These are phyloP conservation scores for Entomyzon cyanotis DNA, from an alignment of 2,113 vertebrate species.

Conservation along the genomic window DNA sequence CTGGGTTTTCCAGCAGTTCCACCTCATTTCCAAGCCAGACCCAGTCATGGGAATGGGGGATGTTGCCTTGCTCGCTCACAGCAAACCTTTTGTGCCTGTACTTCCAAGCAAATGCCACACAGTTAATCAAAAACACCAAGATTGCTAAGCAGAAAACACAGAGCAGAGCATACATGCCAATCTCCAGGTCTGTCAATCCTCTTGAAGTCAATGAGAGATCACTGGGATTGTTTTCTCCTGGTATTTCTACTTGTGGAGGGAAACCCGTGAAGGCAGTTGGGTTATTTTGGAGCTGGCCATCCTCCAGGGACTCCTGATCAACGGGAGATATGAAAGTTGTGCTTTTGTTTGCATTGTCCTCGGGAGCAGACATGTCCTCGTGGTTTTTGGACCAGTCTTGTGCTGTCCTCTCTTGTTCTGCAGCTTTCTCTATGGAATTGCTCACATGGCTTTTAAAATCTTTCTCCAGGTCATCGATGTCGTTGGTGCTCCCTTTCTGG, in stretches of 20 bases:
- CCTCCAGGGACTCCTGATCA: slow-evolving; percentile 71
- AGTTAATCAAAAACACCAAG: slow-evolving; percentile 96
- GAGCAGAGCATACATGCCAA: slow-evolving; percentile 95
- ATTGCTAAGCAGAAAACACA: slow-evolving; percentile 97
- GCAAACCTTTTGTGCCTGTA: slow-evolving; percentile 95
- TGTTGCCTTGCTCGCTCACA: slow-evolving; percentile 87
- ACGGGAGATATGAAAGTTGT: slow-evolving; percentile 77
- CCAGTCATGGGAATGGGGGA: slow-evolving; percentile 97
- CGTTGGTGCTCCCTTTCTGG: slow-evolving; percentile 71
- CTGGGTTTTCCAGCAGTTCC: slow-evolving; percentile 86
- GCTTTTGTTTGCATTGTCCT: slow-evolving; percentile 82
- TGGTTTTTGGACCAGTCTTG: slow-evolving; percentile 76
- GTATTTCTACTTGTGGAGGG: slow-evolving; percentile 82
- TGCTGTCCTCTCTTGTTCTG: slow-evolving; percentile 75
- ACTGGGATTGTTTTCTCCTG: slow-evolving; percentile 72
- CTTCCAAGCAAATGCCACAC: slow-evolving; percentile 94
- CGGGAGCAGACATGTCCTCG: background rate
- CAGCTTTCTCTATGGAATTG: slow-evolving; percentile 76
- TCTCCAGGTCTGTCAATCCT: slow-evolving; percentile 92
- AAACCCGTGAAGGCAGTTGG: slow-evolving; percentile 81
- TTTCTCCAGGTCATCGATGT: slow-evolving; percentile 63
- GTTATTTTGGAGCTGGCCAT: slow-evolving; percentile 72
- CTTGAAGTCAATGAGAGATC: slow-evolving; percentile 84
- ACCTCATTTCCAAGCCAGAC: slow-evolving; percentile 95
- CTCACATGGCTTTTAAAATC: slow-evolving; percentile 78